Percentiles rank a stretch among this genome's conserved stretches.
Evolutionary conservation across 2,113 vertebrate genomes (phyloP).

Genomic region (Phylloscopus trochiloides): DNA sequence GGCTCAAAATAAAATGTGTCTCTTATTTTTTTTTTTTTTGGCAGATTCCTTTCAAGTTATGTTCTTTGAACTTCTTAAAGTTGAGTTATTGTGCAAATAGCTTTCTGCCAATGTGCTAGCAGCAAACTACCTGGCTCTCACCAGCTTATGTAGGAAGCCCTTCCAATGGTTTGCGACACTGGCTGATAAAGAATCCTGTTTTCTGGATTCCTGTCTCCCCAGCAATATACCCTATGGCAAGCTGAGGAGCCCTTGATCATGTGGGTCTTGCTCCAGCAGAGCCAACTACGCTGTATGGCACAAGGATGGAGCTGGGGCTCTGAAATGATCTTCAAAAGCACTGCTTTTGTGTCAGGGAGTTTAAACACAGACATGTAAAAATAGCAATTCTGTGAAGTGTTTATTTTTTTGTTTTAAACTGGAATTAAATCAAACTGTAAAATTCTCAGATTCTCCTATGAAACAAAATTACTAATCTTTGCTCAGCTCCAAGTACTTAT

Average conservation of each 20-base stretch:
- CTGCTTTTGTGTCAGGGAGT: neutral
- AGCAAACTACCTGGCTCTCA: neutral
- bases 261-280: neutral
- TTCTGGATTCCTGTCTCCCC: neutral
- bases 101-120: neutral
- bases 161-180: accelerated
- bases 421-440: neutral
- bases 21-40: neutral
- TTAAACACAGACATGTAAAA: neutral
- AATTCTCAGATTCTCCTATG: neutral
- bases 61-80: neutral
- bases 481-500: neutral
- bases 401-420: neutral
- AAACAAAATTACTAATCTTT: neutral
- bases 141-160: neutral
- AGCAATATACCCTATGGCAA: neutral
- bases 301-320: neutral
- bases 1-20: neutral
- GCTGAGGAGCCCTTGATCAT: neutral
- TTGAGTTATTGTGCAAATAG: neutral
- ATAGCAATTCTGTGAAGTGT: neutral
- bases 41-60: neutral
- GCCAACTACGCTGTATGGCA: accelerated
- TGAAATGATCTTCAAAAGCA: neutral
- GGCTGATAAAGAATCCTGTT: neutral